Conservation (phyloP, 1,140 invertebrate genomes). For the Rhagoletis pomonella region DNA sequence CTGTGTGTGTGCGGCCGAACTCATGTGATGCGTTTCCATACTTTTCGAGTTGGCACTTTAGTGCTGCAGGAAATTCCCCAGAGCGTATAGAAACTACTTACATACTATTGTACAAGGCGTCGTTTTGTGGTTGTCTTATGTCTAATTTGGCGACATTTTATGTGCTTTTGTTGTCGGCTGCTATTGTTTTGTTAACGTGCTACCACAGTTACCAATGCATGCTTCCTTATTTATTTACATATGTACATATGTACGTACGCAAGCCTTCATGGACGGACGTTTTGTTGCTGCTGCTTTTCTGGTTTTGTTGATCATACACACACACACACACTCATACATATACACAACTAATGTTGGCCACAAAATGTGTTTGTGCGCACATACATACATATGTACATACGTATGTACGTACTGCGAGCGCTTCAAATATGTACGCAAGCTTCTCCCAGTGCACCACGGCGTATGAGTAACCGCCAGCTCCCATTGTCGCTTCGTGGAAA, state of each 20-base stretch:
- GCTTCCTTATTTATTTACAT: conserved; percentile 3
- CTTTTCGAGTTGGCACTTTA: conserved; percentile 11
- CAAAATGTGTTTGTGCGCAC: conserved; percentile 38
- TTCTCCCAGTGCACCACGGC: neutral
- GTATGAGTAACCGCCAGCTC: conserved; percentile 11
- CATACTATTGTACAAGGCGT: conserved; percentile 31
- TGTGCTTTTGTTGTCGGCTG: conserved; percentile 47
- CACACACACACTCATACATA: neutral
- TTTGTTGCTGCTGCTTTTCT: neutral
- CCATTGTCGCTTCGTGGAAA: neutral
- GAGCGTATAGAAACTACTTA: conserved; percentile 6
- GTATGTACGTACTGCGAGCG: neutral
- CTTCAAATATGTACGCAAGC: neutral
- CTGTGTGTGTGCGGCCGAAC: too few species aligned
- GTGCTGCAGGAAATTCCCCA: neutral
- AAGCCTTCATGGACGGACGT: too few species aligned
- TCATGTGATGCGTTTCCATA: conserved; percentile 14
- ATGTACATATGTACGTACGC: neutral
- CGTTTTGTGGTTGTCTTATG: conserved; percentile 53
- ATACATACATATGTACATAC: too few species aligned
- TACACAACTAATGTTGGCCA: conserved; percentile 52
- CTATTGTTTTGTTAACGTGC: neutral
- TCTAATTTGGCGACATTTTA: conserved; percentile 54
- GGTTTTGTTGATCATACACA: neutral
- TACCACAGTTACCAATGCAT: too few species aligned